Conservation (phyloP, 1,140 invertebrate genomes). For the Drosophila pseudoananassae region DNA sequence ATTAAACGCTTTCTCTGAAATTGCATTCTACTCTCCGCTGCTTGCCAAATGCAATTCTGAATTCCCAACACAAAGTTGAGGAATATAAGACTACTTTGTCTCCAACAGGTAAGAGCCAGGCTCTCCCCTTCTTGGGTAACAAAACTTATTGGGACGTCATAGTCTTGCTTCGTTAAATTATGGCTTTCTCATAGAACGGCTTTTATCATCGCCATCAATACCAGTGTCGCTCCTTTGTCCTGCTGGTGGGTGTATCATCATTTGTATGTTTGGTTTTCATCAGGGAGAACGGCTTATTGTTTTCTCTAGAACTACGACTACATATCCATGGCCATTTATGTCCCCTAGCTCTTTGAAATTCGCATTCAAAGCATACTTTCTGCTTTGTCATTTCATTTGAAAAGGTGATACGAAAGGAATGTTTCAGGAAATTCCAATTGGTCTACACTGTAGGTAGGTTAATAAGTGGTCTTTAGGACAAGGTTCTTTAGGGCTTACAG, state of each 20-base stretch:
- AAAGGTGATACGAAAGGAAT: not conserved
- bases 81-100: constrained; percentile 18
- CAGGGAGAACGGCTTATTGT: constrained; percentile 9
- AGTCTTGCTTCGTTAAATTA: constrained; percentile 4
- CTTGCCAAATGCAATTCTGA: constrained; percentile 19
- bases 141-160: constrained; percentile 19
- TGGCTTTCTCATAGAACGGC: constrained; percentile 4
- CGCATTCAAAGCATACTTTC: not conserved
- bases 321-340: not conserved
- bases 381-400: not conserved
- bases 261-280: constrained; percentile 15
- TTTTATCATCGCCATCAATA: constrained; percentile 29
- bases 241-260: constrained; percentile 5
- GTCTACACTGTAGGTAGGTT: not conserved
- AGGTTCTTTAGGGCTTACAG: not conserved
- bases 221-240: constrained; percentile 16
- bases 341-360: not conserved
- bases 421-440: not conserved
- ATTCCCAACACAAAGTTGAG: constrained; percentile 19
- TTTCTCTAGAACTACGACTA: constrained; percentile 4
- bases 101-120: constrained; percentile 7
- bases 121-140: not conserved
- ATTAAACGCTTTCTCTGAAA: constrained; percentile 36
- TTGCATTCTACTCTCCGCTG: constrained; percentile 6
- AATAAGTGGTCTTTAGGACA: not conserved